A percentile compares a stretch with the other conserved stretches of the same genome.
phyloP scores from a whole-genome alignment of 2,888 invertebrate genomes.

The Meteorus colon region DNA sequence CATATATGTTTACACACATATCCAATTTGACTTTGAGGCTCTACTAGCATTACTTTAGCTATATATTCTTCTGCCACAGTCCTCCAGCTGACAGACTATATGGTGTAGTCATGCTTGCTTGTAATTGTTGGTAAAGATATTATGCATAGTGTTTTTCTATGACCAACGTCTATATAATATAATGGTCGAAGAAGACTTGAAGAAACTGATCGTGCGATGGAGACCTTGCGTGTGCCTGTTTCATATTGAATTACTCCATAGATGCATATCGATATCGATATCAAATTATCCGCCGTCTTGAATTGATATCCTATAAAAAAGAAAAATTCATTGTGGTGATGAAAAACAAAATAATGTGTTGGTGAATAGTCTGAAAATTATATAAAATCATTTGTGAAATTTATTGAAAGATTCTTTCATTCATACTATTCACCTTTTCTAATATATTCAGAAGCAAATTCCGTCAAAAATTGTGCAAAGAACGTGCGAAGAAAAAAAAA shows the following conservation, averaged over 20 bases:
- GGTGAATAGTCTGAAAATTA: too few species aligned
- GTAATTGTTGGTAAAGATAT: conserved; percentile 8
- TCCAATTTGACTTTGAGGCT: conserved; percentile 28
- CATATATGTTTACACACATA: conserved; percentile 16
- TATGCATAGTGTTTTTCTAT: neutral
- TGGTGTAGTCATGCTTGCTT: neutral
- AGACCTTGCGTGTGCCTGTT: conserved; percentile 61
- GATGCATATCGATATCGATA: conserved; percentile 67
- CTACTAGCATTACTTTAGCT: neutral
- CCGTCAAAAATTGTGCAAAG: conserved; percentile 16
- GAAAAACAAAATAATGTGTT: conserved; percentile 35
- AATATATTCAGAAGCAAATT: conserved; percentile 15
- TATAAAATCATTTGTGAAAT: too few species aligned
- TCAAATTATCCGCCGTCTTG: conserved; percentile 72
- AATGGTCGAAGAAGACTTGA: conserved; percentile 9
- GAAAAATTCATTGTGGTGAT: conserved; percentile 61
- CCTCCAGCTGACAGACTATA: conserved; percentile 6
- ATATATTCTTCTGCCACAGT: neutral
- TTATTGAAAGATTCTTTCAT: too few species aligned
- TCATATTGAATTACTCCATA: conserved; percentile 56
- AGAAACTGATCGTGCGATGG: conserved; percentile 22
- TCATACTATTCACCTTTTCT: too few species aligned
- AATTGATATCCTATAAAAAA: conserved; percentile 65
- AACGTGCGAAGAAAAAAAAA: conserved; percentile 34
- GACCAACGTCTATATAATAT: neutral